Base-by-base conservation (phyloP, 2,113 vertebrate species). In the Zingel zingel region DNA sequence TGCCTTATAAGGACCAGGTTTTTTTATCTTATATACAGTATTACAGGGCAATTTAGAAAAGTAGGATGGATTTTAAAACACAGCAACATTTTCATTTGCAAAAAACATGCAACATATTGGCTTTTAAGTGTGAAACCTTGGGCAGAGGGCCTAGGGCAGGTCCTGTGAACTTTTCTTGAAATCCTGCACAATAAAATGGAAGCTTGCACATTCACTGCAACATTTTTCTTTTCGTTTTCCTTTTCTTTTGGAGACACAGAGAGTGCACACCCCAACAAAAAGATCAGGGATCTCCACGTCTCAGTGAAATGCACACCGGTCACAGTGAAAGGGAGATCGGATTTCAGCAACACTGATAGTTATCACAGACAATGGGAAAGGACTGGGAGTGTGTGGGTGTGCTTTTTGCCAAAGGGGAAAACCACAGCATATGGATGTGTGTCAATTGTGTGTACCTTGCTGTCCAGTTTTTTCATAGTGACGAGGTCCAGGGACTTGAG, bases 391-490 rank as follows among this genome's bases (percentile, higher is more conserved):
- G 23, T 18, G 80, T 16, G 59, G 14, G 23, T 79, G 47, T n/a
- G 61, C 30, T 58, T 54, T 74, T 74, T 33, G 62, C 61, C 27
- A 62, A 51, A 64, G 47, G 54, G 39, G 58, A 70, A 51, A 18
- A 51, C 11, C 33, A 36, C 5, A 48, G 21, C 21, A 7, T 15
- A 6, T 62, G n/a, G 4, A 15, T 15, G 23, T 50, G 59, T 61
- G 59, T 79, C 3, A 25, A 5, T 23, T 64, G n/a, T 58, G 4
- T 36, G 2, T 84, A 99, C 98, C 97, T 99, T 99, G 94, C 98
- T 99, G 78, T 99, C 98, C 84, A 99, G 92, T 80, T 99, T 99
- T 91, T 99, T 99, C 98, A 99, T 99, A 0, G 98, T 99, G 74
- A 99, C 98, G 68, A 99, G 94, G 83, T 99, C 98, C 93, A 99